Evolutionary conservation across 1,140 invertebrate species (phyloP), one percentile per base, ranked within the genome.

Genomic region (Apocrypta bakeri): DNA sequence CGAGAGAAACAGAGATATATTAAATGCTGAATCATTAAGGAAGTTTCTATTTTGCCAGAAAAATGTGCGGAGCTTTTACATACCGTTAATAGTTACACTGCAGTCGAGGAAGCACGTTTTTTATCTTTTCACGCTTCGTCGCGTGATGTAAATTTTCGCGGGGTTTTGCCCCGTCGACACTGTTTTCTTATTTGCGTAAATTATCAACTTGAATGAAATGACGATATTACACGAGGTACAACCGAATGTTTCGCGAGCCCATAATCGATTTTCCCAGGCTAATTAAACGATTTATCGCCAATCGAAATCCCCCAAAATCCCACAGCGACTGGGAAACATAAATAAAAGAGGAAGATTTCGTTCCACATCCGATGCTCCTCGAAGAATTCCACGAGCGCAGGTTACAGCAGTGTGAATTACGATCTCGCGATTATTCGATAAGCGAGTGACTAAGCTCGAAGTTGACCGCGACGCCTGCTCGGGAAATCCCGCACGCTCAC

Each of bases 351-450:
- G 21, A 6, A n/a, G 48, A 56, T 56, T 56, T 21, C 48, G 48
- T 21, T 56, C 48, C 21, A 56, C 48, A 56, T 48, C 42, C n/a
- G n/a, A n/a, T 56, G 17, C 48, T 66, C 27, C 63, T 7, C n/a
- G 63, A 25, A 66, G 27, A 66, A 66, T 66, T 24, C 6, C 68
- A 25, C 31, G 0, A 24, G 64, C 64, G 64, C 25, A 11, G 31
- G 17, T 37, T 64, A 73, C 80, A 69, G 77, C 42, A 80, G 78
- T 85, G 83, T 56, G 83, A 85, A 86, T 81, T 71, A 64, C 42
- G 79, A 64, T 76, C 74, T 17, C 76, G 73, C 73, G 73, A 75
- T 61, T 75, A 63, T 33, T 42, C 76, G 76, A 76, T 75, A 75
- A 75, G 25, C 40, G 73, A 6, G 29, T 17, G 56, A 31, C 1